These are phyloP conservation scores for Dromaius novaehollandiae DNA, from an alignment of 2,113 vertebrate species.

Conservation along the genomic window DNA sequence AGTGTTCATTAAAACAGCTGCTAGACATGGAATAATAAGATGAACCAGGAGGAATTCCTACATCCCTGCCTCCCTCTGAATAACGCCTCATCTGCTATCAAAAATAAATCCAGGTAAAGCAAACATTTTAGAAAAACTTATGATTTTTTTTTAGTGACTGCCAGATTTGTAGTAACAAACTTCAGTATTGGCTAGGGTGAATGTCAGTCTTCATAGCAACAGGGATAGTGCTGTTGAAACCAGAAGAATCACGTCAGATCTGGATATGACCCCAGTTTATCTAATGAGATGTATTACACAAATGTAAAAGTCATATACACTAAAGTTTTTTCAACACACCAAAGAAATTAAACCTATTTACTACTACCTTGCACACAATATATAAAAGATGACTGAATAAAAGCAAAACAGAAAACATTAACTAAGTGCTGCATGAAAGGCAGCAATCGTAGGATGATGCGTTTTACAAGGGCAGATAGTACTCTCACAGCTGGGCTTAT, in stretches of 20 bases:
- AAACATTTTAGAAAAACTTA: neutral
- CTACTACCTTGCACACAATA: neutral
- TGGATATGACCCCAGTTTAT: neutral
- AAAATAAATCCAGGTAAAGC: neutral
- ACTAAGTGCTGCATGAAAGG: neutral
- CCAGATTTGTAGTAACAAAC: neutral
- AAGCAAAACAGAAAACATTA: neutral
- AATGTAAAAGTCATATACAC: neutral
- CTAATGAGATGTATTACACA: neutral
- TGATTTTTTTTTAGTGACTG: neutral
- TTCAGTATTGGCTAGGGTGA: neutral
- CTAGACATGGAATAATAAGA: neutral
- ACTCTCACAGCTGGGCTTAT: neutral
- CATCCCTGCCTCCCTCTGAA: neutral
- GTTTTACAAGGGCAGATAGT: neutral
- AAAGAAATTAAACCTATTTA: neutral
- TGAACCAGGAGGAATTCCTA: neutral
- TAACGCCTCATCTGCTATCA: neutral
- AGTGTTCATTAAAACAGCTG: neutral
- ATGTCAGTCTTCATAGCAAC: neutral
- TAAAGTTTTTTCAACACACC: neutral
- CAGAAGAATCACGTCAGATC: neutral
- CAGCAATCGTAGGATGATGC: neutral
- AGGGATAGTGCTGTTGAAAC: neutral
- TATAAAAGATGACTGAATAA: neutral